Percentiles rank a stretch among this genome's conserved stretches.
phyloP scores from a whole-genome alignment of 2,113 vertebrate genomes.

The Origma solitaria region DNA sequence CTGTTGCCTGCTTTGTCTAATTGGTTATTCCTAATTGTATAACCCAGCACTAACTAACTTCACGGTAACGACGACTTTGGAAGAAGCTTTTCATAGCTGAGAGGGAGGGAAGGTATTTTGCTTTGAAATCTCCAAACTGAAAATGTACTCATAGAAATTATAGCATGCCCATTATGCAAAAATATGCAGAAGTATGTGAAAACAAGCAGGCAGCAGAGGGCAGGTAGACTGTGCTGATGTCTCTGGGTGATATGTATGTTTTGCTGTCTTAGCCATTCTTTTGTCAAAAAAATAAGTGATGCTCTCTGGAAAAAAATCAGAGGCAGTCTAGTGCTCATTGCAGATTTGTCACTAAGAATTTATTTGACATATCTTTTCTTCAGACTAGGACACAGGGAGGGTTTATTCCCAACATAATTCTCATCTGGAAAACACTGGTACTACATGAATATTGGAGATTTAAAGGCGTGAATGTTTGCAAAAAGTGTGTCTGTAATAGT shows the following conservation, averaged over 20 bases:
- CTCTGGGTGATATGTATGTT: neutral
- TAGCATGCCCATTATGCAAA: neutral
- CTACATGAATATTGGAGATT: neutral
- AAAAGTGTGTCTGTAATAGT: neutral
- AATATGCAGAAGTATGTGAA: slow-evolving; percentile 10
- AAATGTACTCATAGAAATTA: neutral
- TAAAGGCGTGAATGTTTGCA: neutral
- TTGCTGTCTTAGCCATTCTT: neutral
- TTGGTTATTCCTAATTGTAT: neutral
- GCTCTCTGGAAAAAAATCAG: slow-evolving; percentile 3
- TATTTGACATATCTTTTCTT: neutral
- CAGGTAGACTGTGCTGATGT: neutral
- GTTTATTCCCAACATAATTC: neutral
- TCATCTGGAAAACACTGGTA: neutral
- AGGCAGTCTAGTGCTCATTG: neutral
- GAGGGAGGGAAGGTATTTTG: neutral
- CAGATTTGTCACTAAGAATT: neutral
- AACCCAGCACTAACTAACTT: neutral
- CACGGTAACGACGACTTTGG: neutral
- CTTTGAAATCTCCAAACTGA: neutral
- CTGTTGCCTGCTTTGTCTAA: neutral
- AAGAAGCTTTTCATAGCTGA: neutral
- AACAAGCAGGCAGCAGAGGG: slow-evolving; percentile 24
- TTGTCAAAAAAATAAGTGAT: neutral
- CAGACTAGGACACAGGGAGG: neutral